phyloP scores from a whole-genome alignment of 2,888 invertebrate genomes.

The Dryobota labecula region DNA sequence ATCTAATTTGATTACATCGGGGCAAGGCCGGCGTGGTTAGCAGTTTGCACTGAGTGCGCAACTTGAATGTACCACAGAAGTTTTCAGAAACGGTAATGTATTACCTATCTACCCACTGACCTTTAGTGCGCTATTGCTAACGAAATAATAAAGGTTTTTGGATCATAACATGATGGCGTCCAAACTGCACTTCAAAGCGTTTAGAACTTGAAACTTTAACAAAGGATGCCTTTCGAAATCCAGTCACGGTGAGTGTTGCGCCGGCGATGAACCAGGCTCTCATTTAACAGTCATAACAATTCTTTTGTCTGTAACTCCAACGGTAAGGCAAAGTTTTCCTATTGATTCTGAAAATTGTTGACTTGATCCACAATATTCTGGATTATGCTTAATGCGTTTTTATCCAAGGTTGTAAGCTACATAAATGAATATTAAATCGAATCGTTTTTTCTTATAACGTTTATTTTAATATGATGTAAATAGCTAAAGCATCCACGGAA shows the following conservation, averaged over 20 bases:
- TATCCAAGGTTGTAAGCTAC: not conserved
- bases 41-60: constrained; percentile 74
- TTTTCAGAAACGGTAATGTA: constrained; percentile 39
- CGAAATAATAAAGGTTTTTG: constrained; percentile 61
- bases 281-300: constrained; percentile 65
- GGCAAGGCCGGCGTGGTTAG: constrained; percentile 83
- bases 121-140: constrained; percentile 43
- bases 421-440: constrained; percentile 4
- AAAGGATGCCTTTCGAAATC: constrained; percentile 74
- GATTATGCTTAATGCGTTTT: not conserved
- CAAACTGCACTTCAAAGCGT: constrained; percentile 72
- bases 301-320: constrained; percentile 63
- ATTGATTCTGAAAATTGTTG: not conserved
- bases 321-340: constrained; percentile 47
- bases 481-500: constrained; percentile 25
- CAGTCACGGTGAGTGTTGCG: constrained; percentile 69
- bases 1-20: constrained; percentile 86
- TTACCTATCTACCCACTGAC: constrained; percentile 27
- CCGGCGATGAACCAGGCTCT: constrained; percentile 71
- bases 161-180: constrained; percentile 67
- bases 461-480: constrained; percentile 32
- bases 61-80: constrained; percentile 32
- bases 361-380: not conserved
- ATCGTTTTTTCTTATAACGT: constrained; percentile 24
- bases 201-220: constrained; percentile 73